Evolutionary conservation across 1,140 invertebrate genomes (phyloP).

Genomic region (Drosophila truncata): DNA sequence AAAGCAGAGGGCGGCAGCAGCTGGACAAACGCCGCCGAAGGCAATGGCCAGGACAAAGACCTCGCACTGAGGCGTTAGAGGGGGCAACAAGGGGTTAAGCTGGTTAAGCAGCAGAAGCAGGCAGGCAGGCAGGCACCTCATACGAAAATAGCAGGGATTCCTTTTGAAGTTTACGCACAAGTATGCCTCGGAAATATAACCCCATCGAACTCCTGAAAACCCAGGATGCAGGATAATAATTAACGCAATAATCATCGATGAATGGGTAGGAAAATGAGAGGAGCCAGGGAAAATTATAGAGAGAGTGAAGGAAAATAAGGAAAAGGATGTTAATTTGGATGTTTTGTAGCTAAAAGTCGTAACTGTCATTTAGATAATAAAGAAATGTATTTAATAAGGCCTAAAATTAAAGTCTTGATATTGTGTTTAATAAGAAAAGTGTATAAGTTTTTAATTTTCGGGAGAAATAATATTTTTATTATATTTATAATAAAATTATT

Average conservation of each 20-base stretch:
- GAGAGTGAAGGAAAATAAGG: conserved; percentile 8
- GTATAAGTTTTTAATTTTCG: too few relatives aligned
- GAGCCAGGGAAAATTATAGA: conserved; percentile 12
- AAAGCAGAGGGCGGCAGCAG: conserved; percentile 26
- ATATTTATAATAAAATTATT: not conserved
- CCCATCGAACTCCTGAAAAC: conserved; percentile 46
- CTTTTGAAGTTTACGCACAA: conserved; percentile 84
- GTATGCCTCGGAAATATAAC: conserved; percentile 61
- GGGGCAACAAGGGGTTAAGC: conserved; percentile 35
- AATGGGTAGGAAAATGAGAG: conserved; percentile 48
- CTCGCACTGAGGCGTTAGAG: not conserved
- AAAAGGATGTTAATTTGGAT: not conserved
- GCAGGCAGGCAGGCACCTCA: conserved; percentile 39
- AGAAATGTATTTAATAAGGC: fast-evolving
- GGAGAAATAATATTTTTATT: not conserved
- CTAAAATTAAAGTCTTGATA: not conserved
- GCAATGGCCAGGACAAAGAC: conserved; percentile 41
- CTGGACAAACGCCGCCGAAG: conserved; percentile 47
- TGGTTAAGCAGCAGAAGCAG: conserved; percentile 10
- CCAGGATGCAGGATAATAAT: conserved; percentile 76
- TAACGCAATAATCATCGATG: conserved; percentile 85
- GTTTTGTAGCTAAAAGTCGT: not conserved
- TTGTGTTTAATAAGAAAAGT: not conserved
- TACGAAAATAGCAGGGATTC: conserved; percentile 80
- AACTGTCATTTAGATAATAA: not conserved